phyloP scores from a whole-genome alignment of 1,140 invertebrate genomes.

The Anastatus disparis region DNA sequence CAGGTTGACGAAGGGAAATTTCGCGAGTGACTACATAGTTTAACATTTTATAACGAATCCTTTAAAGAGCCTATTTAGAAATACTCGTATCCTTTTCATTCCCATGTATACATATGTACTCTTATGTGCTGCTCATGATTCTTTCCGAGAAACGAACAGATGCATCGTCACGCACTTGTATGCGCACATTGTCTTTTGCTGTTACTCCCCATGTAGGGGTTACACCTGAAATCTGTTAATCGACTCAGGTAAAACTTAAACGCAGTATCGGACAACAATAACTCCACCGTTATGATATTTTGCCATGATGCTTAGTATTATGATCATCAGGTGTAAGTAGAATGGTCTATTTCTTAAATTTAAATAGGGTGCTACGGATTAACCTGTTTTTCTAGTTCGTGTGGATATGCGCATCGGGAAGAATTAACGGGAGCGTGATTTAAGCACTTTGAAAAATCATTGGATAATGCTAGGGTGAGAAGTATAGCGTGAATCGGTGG shows the following conservation, averaged over 20 bases:
- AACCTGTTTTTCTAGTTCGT: slow-evolving; percentile 51
- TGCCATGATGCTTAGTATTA: slow-evolving; percentile 38
- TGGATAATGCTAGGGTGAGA: neutral
- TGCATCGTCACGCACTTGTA: too few relatives aligned
- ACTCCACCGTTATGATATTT: slow-evolving; percentile 34
- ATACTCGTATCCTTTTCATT: too few relatives aligned
- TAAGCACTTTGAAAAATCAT: neutral
- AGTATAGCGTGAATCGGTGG: neutral
- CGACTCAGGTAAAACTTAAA: neutral
- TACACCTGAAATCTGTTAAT: slow-evolving; percentile 24
- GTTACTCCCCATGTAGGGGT: neutral
- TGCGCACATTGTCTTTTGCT: neutral
- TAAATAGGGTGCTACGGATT: too few relatives aligned
- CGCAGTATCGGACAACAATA: neutral
- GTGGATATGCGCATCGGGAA: neutral
- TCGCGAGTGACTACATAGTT: too few relatives aligned
- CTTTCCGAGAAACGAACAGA: too few relatives aligned
- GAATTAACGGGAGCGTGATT: slow-evolving; percentile 16
- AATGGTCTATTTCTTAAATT: too few relatives aligned
- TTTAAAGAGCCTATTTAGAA: too few relatives aligned
- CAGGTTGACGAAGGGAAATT: too few relatives aligned
- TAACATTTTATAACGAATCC: too few relatives aligned
- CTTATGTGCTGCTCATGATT: too few relatives aligned
- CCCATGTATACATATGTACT: too few relatives aligned
- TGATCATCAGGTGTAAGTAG: slow-evolving; percentile 52